Evolutionary conservation across 2,113 vertebrate genomes (phyloP), one percentile per base, ranked within the genome.

Genomic region (Planiliza haematocheilus): DNA sequence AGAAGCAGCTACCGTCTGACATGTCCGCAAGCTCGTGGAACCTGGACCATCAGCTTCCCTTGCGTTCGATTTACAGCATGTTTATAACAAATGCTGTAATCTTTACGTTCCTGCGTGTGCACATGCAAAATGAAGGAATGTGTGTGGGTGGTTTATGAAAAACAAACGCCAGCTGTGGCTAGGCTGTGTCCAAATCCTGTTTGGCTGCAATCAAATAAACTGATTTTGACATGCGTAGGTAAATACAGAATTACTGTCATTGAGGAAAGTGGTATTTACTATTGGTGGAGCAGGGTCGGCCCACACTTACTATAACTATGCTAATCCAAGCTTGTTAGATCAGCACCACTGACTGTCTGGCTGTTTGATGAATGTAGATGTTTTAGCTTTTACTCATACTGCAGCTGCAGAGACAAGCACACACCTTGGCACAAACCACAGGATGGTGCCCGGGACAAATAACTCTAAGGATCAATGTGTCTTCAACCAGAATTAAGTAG

Each of bases 141-240:
- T 5, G 46, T 21, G 58, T 61, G 66, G 36, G 62, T 39, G 63
- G 67, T 66, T 55, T 52, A 51, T 41, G 10, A 62, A 77, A 67
- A 68, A 74, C 39, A 76, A 70, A 76, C 17, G 34, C 57, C 56
- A 83, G 66, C 69, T 59, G 66, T 41, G 24, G 24, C 24, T 30
- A 30, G 5, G 24, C 24, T 30, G 60, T 83, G 78, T 62, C 38
- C 21, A 70, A 84, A 86, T 89, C 74, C 49, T 71, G 5, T 82
- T 81, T 77, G 64, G 38, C 62, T 75, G 74, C 78, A 86, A 84
- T 76, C 78, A 85, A 64, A 86, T 79, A 62, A 75, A 65, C 17
- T 70, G 60, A 79, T 79, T 61, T 62, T 58, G 59, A 73, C 57
- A 63, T 11, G 58, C 0, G 5, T 59, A 74, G 58, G 61, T 62